Percentiles rank a stretch among this genome's conserved stretches.
Conservation (phyloP, 2,797 vertebrate species). For the Catostomus latipinnis region DNA sequence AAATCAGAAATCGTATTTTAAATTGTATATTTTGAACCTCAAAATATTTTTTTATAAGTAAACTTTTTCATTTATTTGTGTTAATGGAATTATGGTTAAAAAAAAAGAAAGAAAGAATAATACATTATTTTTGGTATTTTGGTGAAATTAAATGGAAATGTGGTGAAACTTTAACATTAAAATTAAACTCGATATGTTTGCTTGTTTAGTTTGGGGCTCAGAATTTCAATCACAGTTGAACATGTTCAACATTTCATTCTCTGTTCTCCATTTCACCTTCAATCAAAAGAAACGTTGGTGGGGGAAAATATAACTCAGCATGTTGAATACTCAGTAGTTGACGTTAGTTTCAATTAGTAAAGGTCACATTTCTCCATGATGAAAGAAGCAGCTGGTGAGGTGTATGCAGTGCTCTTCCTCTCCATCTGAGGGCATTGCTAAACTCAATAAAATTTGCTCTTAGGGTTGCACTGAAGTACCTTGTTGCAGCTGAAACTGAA, state of each 20-base stretch:
- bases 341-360: slow-evolving; percentile 32
- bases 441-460: too few species aligned
- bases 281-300: slow-evolving; percentile 41
- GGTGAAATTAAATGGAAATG: not conserved
- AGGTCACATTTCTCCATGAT: slow-evolving; percentile 58
- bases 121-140: not conserved
- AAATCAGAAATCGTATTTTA: slow-evolving; percentile 18
- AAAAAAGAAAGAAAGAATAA: slow-evolving; percentile 14
- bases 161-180: not conserved
- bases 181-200: not conserved
- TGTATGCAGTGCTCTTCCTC: not conserved
- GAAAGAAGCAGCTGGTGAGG: slow-evolving; percentile 25
- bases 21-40: slow-evolving; percentile 47
- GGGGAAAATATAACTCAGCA: slow-evolving; percentile 55
- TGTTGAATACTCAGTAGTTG: slow-evolving; percentile 20
- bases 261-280: slow-evolving; percentile 1
- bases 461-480: not conserved
- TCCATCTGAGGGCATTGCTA: slow-evolving; percentile 32
- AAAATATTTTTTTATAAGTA: slow-evolving; percentile 32
- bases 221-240: slow-evolving; percentile 3
- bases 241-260: not conserved
- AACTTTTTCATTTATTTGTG: slow-evolving; percentile 6
- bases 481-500: not conserved
- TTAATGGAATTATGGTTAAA: slow-evolving; percentile 5
- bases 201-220: not conserved